Conservation (phyloP, 92 coral and sea anemone species). For the Actinernus sp. region DNA sequence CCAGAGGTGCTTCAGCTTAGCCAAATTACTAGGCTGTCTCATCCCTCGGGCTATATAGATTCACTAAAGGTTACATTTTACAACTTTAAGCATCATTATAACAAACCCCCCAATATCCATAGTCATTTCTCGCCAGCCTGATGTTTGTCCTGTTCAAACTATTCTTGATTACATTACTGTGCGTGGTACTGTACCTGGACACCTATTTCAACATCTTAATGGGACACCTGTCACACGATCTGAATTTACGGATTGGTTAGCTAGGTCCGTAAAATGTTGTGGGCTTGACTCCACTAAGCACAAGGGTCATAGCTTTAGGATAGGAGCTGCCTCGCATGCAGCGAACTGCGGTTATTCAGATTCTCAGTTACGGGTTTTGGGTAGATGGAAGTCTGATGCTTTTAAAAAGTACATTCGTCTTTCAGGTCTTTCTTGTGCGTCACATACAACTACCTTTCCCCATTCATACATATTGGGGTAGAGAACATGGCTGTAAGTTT, state of each 20-base stretch:
- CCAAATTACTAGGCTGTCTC: too few relatives aligned
- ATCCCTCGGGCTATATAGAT: conserved; percentile 2
- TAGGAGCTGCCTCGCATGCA: conserved; percentile 60
- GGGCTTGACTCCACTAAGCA: conserved; percentile 31
- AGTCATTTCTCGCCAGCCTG: conserved; percentile 16
- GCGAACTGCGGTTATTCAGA: too few relatives aligned
- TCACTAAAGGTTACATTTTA: conserved; percentile 26
- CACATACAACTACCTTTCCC: not conserved
- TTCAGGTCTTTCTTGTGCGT: conserved; percentile 15
- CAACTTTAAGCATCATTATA: conserved; percentile 45
- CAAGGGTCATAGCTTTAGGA: conserved; percentile 60
- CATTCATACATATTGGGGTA: not conserved
- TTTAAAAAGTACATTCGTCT: conserved; percentile 39
- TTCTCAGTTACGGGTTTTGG: too few relatives aligned
- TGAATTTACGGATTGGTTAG: conserved; percentile 27
- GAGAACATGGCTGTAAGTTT: conserved; percentile 5
- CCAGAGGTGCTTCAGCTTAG: conserved; percentile 16
- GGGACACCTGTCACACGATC: conserved; percentile 20
- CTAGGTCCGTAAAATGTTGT: conserved; percentile 7
- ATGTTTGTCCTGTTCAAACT: conserved; percentile 38
- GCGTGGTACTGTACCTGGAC: conserved; percentile 13
- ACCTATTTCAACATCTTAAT: conserved; percentile 29
- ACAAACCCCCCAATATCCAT: conserved; percentile 25
- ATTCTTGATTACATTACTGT: conserved; percentile 12
- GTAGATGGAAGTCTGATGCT: conserved; percentile 40